These are phyloP conservation scores for Megalops cyprinoides DNA, from an alignment of 2,797 vertebrate species.

Conservation along the genomic window DNA sequence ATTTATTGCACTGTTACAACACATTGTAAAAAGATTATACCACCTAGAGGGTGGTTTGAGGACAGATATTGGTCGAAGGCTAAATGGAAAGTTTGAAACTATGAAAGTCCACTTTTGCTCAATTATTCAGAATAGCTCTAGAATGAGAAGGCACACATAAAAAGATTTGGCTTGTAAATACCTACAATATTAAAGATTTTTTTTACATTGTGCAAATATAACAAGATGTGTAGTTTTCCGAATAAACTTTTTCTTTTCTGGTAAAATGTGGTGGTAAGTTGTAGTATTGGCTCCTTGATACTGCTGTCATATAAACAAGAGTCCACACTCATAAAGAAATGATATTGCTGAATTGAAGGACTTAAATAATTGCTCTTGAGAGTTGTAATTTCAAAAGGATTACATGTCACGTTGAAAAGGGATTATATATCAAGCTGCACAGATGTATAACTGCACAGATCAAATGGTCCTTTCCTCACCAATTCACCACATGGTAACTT, in stretches of 20 bases:
- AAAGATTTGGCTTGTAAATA: not conserved
- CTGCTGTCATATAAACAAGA: no score
- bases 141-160: not conserved
- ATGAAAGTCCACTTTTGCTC: constrained; percentile 39
- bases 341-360: no score
- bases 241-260: not conserved
- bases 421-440: no score
- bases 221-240: not conserved
- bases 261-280: not conserved
- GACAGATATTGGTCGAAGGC: constrained; percentile 77
- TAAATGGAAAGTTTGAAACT: constrained; percentile 79
- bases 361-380: no score
- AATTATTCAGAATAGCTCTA: constrained; percentile 10
- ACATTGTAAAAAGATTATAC: constrained; percentile 96
- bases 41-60: constrained; percentile 83
- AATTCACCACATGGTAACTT: no score
- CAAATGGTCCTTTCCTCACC: no score
- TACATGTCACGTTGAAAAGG: no score
- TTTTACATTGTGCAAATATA: constrained; percentile 3
- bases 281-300: not conserved
- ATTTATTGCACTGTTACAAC: constrained; percentile 99
- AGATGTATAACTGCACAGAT: no score
- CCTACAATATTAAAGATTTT: not conserved
- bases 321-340: no score
- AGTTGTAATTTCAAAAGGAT: no score